phyloP scores from a whole-genome alignment of 1,140 invertebrate species.

The Sitophilus oryzae region DNA sequence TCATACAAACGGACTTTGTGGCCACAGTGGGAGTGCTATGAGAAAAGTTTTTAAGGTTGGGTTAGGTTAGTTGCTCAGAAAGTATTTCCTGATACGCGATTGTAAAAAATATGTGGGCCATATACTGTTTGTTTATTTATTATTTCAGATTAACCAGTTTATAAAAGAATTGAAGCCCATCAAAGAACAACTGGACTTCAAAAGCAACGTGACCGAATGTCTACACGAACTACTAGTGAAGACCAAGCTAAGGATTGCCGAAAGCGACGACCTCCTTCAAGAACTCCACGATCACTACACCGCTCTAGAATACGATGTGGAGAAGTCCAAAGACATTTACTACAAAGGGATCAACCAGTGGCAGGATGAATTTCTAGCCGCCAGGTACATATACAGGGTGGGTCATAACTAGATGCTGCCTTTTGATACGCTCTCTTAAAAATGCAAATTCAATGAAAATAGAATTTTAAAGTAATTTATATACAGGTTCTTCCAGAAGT shows the following conservation, averaged over 20 bases:
- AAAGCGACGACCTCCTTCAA: constrained; percentile 16
- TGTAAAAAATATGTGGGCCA: no score
- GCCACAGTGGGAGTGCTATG: no score
- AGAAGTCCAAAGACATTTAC: constrained; percentile 14
- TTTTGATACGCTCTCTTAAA: background rate
- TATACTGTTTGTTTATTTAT: no score
- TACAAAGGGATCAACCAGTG: constrained; percentile 11
- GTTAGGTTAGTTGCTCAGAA: no score
- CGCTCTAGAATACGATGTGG: constrained; percentile 18
- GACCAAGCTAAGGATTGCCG: constrained; percentile 19
- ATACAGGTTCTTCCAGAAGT: no score
- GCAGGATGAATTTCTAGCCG: constrained; percentile 23
- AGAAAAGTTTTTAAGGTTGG: no score
- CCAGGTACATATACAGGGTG: no score
- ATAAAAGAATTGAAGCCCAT: constrained; percentile 18
- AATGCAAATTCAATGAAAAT: background rate
- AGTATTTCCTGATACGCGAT: no score
- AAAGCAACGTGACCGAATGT: constrained; percentile 18
- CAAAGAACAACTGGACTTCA: constrained; percentile 22
- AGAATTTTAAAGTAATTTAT: no score
- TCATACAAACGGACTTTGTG: no score
- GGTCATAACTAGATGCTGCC: background rate
- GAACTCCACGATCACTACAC: constrained; percentile 14
- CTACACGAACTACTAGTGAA: constrained; percentile 20
- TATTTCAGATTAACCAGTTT: constrained; percentile 10